Base-by-base conservation (phyloP, 2,113 vertebrate genomes). In the Saimiri boliviensis region DNA sequence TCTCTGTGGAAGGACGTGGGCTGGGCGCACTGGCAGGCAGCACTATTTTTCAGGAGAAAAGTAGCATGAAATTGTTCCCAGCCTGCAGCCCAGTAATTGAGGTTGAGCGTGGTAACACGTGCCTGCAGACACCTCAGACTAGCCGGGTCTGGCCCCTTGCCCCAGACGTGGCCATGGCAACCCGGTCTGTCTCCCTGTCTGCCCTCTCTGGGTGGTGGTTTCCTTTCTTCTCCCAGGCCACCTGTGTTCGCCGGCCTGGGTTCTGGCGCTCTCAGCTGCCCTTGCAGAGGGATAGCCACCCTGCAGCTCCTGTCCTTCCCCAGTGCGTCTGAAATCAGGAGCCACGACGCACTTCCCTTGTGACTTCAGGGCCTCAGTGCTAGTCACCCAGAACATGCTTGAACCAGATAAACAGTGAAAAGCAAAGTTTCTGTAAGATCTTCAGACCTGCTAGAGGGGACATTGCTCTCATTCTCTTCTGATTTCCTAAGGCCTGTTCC, bases 271-370 rank as follows among this genome's bases (percentile, higher is more conserved):
- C 0, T 2, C 0, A 2, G 17, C 73, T 32, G 45, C 83, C 47
- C 52, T 32, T 21, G 40, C 2, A 3, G 42, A 7, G 47, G 1
- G 0, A 1, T 58, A 27, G 37, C 80, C 5, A 0, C 8, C 0
- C 40, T 23, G 6, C 1, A 2, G 37, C 52, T 11, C 20, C 1
- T 0, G 12, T 11, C 42, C 0, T 2, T 0, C 25, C 9, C 66
- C 32, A 0, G 52, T 58, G 1, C 8, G 21, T 30, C 60, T 19
- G 32, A 68, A 30, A 32, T 49, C 17, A 13, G 20, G 45, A 6
- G 0, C 0, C 23, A 21, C 17, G 37, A 8, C 2, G 1, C 5
- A 1, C 40, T 54, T 45, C 66, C 8, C 0, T 0, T 30, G 40
- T 0, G 0, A 25, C 25, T 11, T 25, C 16, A 79, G 17, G 23